Evolutionary conservation across 2,888 invertebrate genomes (phyloP), one percentile per base, ranked within the genome.

Genomic region (Coenonympha arcania): DNA sequence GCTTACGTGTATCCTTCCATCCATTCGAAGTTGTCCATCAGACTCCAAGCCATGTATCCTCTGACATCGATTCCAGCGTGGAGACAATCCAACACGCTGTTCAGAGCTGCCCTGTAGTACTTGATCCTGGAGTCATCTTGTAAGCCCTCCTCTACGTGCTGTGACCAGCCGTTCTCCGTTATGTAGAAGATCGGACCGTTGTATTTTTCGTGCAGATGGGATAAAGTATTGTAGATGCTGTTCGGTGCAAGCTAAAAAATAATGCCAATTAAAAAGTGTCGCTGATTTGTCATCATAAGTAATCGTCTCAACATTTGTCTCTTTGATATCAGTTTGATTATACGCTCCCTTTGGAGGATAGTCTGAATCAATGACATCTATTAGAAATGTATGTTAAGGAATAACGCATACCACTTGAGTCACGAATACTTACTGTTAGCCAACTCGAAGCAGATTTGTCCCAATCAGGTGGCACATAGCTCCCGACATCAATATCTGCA

Each of bases 1-100:
- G n/a, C 87, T 84, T 67, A 88, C 83, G 69, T 72, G 59, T 88
- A 90, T 30, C 90, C 90, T 39, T 69, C 61, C 50, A 74, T 69
- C 90, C 90, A 91, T 66, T 91, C 90, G 59, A 90, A 89, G 65
- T 89, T 90, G 60, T 92, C 91, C 77, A 90, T 79, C 4, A 91
- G 69, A 52, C 88, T 89, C 90, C 91, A 90, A 1, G 87, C 87
- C 55, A 88, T 87, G 66, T 90, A 91, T 0, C 88, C 89, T 43
- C 68, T 71, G 0, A 88, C 70, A 19, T 81, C 71, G 16, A 86
- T 76, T 0, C 85, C 86, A 18, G 78, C 85, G 4, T 86, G 80
- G 8, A 88, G 57, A 0, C 76, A 70, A 26, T 87, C 73, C 20
- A 88, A 57, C 1, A 81, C 65, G 50, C 76, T 80, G 34, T 78